A percentile compares a stretch with the other conserved stretches of the same genome.
phyloP scores from a whole-genome alignment of 2,113 vertebrate species.

The Malurus elegans region DNA sequence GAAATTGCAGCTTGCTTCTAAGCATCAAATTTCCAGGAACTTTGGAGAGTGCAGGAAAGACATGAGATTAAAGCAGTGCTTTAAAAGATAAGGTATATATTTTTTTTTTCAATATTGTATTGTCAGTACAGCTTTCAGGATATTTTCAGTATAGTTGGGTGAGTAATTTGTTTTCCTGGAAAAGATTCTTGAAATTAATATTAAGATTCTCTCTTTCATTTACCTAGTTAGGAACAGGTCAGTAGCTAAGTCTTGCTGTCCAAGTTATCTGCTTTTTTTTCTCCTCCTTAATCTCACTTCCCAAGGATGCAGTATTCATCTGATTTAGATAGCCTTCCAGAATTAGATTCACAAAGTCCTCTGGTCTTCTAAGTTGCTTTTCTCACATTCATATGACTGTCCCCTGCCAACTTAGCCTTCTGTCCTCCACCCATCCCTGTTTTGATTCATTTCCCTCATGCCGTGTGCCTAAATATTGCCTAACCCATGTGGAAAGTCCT shows the following conservation, averaged over 20 bases:
- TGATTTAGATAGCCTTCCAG: neutral
- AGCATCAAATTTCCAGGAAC: neutral
- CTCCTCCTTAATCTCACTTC: neutral
- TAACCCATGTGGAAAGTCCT: conserved; percentile 64
- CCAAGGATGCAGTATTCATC: neutral
- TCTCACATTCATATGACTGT: conserved; percentile 39
- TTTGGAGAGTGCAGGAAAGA: neutral
- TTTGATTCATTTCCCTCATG: conserved; percentile 66
- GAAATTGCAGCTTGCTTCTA: neutral
- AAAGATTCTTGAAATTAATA: neutral
- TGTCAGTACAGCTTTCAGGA: neutral
- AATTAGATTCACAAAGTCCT: conserved; percentile 18
- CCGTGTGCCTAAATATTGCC: conserved; percentile 64
- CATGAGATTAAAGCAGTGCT: neutral
- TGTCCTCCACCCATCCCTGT: conserved; percentile 64
- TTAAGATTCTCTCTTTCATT: neutral
- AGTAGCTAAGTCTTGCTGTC: neutral
- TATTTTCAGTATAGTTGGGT: neutral
- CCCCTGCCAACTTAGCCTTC: conserved; percentile 52
- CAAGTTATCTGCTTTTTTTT: neutral
- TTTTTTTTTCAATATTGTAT: neutral
- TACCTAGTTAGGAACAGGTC: neutral
- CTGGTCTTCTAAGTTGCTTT: conserved; percentile 44
- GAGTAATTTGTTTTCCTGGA: neutral
- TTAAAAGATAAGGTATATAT: neutral